These are phyloP conservation scores for Hirtodrosophila confusa DNA, from an alignment of 2,888 invertebrate genomes.

Conservation along the genomic window DNA sequence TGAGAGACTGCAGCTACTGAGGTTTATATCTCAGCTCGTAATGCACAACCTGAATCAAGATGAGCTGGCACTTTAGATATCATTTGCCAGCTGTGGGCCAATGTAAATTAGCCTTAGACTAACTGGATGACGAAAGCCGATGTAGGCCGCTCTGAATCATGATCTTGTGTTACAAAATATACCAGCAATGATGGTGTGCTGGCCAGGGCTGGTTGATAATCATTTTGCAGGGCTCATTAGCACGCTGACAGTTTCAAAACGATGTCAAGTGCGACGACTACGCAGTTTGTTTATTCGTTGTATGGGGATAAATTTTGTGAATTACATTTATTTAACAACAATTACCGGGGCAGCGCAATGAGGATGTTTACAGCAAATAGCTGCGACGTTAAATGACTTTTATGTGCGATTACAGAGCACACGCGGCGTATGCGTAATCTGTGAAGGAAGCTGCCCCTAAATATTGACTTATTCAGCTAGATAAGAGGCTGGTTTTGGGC, in stretches of 20 bases:
- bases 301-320: constrained; percentile 23
- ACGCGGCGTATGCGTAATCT: constrained; percentile 43
- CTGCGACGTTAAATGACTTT: constrained; percentile 37
- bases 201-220: constrained; percentile 37
- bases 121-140: constrained; percentile 20
- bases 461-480: constrained; percentile 43
- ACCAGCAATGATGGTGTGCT: constrained; percentile 41
- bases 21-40: constrained; percentile 7
- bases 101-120: constrained; percentile 44
- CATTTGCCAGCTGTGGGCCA: constrained; percentile 8
- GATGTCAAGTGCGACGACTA: constrained; percentile 68
- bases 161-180: constrained; percentile 48
- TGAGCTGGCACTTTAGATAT: constrained; percentile 33
- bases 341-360: constrained; percentile 46
- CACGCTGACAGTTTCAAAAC: constrained; percentile 67
- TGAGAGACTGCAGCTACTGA: constrained; percentile 7
- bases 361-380: constrained; percentile 69
- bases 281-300: constrained; percentile 26
- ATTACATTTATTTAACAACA: constrained; percentile 48
- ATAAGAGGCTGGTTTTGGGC: constrained; percentile 28
- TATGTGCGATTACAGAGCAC: constrained; percentile 25
- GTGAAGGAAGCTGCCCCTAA: constrained; percentile 27
- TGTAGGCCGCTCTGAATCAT: constrained; percentile 52
- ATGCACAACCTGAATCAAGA: constrained; percentile 39
- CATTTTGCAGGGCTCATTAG: constrained; percentile 71